Base-by-base conservation (phyloP, 2,113 vertebrate species). In the Dicaeum eximium region DNA sequence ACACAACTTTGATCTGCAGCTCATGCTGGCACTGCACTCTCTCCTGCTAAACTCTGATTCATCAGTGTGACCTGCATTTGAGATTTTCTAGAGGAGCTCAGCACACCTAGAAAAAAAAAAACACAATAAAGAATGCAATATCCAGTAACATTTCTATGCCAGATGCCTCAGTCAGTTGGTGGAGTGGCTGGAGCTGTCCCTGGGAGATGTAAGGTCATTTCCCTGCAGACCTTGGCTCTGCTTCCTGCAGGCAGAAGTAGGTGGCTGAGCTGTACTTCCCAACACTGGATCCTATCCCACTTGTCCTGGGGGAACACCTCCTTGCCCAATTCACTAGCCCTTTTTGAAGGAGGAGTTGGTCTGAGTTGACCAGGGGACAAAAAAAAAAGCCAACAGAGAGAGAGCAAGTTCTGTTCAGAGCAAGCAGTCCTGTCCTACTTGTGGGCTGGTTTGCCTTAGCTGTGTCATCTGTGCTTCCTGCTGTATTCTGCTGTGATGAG, bases 201-300 rank as follows among this genome's bases (percentile, higher is more conserved):
- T 38, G 12, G 48, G 54, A 82, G 51, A 42, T 18, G 13, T 11
- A 38, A 15, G 3, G 20, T 42, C 47, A 20, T 13, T 48, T 66
- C 51, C n/a, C 50, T 57, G 62, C 84, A 82, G 51, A 57, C 42
- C 27, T 45, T 17, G n/a, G 44, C 4, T 19, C 23, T 79, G n/a
- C 56, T 51, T 79, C 30, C 83, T 17, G 1, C 30, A 47, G 69
- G 47, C 33, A 33, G 1, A 0, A 58, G 31, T 0, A 1, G 14
- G 16, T 45, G 67, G 24, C 53, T 62, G 79, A 44, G 54, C 62
- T 56, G 48, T 31, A 14, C 44, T 65, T 35, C 51, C 60, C 61
- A 28, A 53, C 37, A 5, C 40, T 23, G 58, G 50, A 14, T 21
- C 8, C 58, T 13, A 9, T 24, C 30, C 48, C 31, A 38, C n/a